Evolutionary conservation across 2,888 invertebrate species (phyloP), one percentile per base, ranked within the genome.

Genomic region (Pterostichus niger): DNA sequence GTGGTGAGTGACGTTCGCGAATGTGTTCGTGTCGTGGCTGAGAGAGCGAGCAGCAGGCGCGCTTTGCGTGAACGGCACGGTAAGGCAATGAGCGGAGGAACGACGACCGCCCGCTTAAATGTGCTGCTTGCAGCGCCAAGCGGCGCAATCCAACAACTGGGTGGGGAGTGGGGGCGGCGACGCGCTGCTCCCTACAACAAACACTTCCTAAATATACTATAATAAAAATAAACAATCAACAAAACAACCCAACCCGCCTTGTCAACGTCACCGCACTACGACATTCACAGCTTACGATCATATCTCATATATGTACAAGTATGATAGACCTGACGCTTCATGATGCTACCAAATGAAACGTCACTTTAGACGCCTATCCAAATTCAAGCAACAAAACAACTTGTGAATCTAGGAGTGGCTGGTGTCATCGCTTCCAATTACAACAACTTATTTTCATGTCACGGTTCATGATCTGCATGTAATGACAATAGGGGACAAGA

Each of bases 81-180:
- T 40, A 77, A 83, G 83, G 83, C 83, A 83, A 77, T 83, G 83
- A 83, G 83, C 77, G 77, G 76, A 77, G 83, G 77, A 49, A 77
- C 77, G 68, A 54, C 77, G 77, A 54, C 64, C 83, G 83, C 76
- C 64, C 44, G 83, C 77, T 83, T 83, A 83, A 83, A 83, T 83
- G 83, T 77, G 77, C 77, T 76, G 83, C 76, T 83, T 68, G 52
- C 77, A 83, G 83, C 83, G 83, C 83, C 76, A 61, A n/a, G 77
- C 68, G 83, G 83, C 52, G 35, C 77, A 52, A 77, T 64, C 83
- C 15, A 11, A 68, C 64, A 82, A 40, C 82, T 82, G 68, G 33
- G 75, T 76, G 77, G 76, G 77, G 76, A 83, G 83, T 83, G 83
- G 83, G 83, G 76, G 80, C 71, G 82, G 81, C 81, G 64, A 64